A percentile compares a stretch with the other conserved stretches of the same genome.
phyloP scores from a whole-genome alignment of 2,888 invertebrate genomes.

The Aelia acuminata region DNA sequence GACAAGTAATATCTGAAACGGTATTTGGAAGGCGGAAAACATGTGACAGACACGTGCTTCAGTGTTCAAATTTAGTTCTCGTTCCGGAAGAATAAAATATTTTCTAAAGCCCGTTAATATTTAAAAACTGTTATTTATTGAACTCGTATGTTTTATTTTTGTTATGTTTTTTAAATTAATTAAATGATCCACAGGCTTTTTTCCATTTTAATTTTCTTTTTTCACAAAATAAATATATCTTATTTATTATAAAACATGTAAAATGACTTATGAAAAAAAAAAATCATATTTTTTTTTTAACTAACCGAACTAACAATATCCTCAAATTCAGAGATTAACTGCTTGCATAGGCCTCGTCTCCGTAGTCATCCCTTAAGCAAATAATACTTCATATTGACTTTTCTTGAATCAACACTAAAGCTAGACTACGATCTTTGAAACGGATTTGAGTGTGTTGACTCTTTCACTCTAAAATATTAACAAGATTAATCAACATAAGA shows the following conservation, averaged over 20 bases:
- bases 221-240: too few relatives aligned
- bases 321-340: neutral
- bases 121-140: neutral
- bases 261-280: too few relatives aligned
- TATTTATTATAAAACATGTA: too few relatives aligned
- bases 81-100: neutral
- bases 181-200: too few relatives aligned
- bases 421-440: neutral
- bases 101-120: neutral
- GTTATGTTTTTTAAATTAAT: neutral
- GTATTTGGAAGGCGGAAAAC: slow-evolving; percentile 8
- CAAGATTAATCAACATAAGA: neutral
- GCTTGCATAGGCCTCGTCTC: neutral
- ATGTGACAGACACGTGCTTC: neutral
- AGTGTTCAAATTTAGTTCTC: neutral
- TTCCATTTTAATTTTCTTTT: too few relatives aligned
- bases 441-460: neutral
- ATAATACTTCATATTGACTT: neutral
- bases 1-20: neutral
- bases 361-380: neutral
- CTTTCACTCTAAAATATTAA: neutral
- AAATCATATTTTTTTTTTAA: too few relatives aligned
- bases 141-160: too few relatives aligned
- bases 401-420: neutral
- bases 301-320: neutral